Base-by-base conservation (phyloP, 2,113 vertebrate genomes). In the Fregetta grallaria region DNA sequence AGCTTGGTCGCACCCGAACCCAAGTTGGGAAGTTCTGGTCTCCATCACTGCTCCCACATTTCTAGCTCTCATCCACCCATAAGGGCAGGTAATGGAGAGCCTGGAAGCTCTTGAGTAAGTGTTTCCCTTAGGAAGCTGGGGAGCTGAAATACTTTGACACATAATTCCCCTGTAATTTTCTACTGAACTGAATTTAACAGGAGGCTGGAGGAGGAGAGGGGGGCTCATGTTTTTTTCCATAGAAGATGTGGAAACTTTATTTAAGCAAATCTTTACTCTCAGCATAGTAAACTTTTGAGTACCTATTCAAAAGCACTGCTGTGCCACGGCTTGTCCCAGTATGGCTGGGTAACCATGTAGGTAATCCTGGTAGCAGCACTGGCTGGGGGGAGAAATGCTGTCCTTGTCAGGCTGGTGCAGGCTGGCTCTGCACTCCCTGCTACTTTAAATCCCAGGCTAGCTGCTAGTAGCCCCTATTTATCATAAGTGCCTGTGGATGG, bases 1-100 rank as follows among this genome's bases (percentile, higher is more conserved):
- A 52, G 6, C 9, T 45, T 1, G 0, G 11, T 23, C 0, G 0
- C 21, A 36, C 26, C 26, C 9, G 3, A 53, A 61, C 6, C 9
- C 14, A 32, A 23, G 8, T 6, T 1, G 6, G 16, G 58, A 65
- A 32, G 4, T 58, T 79, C 50, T 56, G 38, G 11, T 79, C 13
- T 47, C 34, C 29, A 7, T 10, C 29, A 9, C 18, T 72, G 30
- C 44, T 88, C 47, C 21, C 25, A 15, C 15, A 9, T 56, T 76
- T 72, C 22, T 21, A 34, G 19, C 32, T 49, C 59, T 88, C 2
- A 1, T 34, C 40, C 30, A 40, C 44, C 25, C 15, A 14, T 45
- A 23, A 16, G 56, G 15, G 6, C 16, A 70, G 19, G 2, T 53
- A 44, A 15, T 21, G 40, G 32, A 55, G 14, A 81, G 20, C 30